phyloP scores from a whole-genome alignment of 2,888 invertebrate species.

The Megamerina dolium region DNA sequence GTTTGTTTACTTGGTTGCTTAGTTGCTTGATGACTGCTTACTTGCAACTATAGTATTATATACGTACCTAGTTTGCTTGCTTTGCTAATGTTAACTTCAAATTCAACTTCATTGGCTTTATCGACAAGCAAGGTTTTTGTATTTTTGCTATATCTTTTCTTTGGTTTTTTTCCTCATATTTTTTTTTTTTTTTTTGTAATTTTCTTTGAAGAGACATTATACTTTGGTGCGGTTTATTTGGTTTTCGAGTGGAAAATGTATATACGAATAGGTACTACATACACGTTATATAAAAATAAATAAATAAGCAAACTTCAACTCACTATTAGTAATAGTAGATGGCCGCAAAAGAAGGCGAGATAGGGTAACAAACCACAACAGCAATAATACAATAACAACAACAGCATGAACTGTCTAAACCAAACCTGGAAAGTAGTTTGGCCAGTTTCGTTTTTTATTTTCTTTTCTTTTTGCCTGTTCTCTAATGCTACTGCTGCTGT shows the following conservation, averaged over 20 bases:
- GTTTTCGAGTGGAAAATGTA: slow-evolving; percentile 15
- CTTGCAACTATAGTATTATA: no score
- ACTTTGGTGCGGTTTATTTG: slow-evolving; percentile 28
- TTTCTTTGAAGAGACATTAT: slow-evolving; percentile 25
- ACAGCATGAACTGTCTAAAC: slow-evolving; percentile 11
- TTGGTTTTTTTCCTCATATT: slow-evolving; percentile 24
- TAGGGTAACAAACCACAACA: slow-evolving; percentile 1
- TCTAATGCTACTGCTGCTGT: no score
- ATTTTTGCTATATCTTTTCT: slow-evolving; percentile 21
- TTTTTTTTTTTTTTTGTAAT: no score
- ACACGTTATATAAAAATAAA: slow-evolving; percentile 27
- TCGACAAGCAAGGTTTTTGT: slow-evolving; percentile 22
- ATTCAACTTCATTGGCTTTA: slow-evolving; percentile 33
- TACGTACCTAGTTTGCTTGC: no score
- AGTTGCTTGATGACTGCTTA: no score
- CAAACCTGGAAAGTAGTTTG: slow-evolving; percentile 42
- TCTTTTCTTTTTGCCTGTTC: no score
- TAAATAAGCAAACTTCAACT: no score
- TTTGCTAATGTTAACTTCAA: background rate
- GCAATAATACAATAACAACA: slow-evolving; percentile 13
- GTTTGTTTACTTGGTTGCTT: slow-evolving; percentile 8
- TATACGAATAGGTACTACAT: background rate
- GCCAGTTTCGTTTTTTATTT: slow-evolving; percentile 26
- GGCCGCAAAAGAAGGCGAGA: background rate
- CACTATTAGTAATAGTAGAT: slow-evolving; percentile 20